Percentiles rank a stretch among this genome's conserved stretches.
Evolutionary conservation across 2,797 vertebrate genomes (phyloP).

Genomic region (Bovichtus diacanthus): DNA sequence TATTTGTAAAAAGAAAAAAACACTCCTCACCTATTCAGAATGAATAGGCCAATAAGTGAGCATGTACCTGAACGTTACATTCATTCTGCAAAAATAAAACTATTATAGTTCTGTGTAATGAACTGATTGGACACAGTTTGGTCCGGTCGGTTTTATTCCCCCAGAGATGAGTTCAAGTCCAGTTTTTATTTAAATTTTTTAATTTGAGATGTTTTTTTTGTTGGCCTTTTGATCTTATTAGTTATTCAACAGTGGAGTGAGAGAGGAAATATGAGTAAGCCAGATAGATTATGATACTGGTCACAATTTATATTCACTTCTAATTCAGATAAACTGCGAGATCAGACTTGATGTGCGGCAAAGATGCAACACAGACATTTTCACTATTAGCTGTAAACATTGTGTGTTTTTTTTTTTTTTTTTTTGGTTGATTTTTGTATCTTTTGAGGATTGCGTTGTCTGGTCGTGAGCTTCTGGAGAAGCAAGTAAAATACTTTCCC

Average conservation of each 20-base stretch:
- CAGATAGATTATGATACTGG: not conserved
- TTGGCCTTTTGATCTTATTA: not conserved
- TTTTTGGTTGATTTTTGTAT: not conserved
- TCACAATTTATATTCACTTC: not conserved
- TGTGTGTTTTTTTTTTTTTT: not conserved
- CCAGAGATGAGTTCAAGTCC: not conserved
- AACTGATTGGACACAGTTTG: not conserved
- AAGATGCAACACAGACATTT: too few species aligned
- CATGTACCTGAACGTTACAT: not conserved
- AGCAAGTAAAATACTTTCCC: not conserved
- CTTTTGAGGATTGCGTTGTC: slow-evolving; percentile 7
- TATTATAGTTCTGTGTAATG: not conserved
- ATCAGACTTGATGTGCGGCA: not conserved
- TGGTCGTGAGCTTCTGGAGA: not conserved
- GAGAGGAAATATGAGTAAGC: not conserved
- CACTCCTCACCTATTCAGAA: not conserved
- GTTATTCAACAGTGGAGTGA: not conserved
- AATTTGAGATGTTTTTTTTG: not conserved
- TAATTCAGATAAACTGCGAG: not conserved
- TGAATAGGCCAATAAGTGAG: not conserved
- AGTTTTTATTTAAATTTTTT: too few species aligned
- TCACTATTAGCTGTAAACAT: not conserved
- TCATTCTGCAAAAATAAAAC: not conserved
- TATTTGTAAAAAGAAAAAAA: not conserved
- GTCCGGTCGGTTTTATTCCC: not conserved